Percentiles rank a stretch among this genome's conserved stretches.
Evolutionary conservation across 2,113 vertebrate genomes (phyloP).

Genomic region (Cinclus cinclus): DNA sequence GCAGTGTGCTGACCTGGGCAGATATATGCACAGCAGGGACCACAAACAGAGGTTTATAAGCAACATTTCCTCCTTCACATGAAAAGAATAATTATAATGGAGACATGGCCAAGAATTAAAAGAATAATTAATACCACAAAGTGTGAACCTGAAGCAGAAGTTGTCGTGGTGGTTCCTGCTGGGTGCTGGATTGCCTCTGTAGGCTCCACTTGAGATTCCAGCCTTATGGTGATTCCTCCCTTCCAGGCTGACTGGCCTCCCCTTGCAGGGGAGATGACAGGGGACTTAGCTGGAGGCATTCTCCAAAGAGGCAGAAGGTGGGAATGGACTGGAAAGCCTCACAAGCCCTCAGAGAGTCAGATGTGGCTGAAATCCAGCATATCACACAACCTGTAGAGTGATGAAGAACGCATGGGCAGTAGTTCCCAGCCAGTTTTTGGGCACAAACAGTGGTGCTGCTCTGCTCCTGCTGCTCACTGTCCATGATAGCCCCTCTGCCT

Average conservation of each 20-base stretch:
- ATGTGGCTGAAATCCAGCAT: fast-evolving
- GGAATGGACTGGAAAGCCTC: background rate
- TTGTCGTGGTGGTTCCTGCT: background rate
- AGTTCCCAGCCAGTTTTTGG: background rate
- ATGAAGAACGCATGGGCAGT: background rate
- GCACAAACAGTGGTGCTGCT: background rate
- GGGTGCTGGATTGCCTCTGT: fast-evolving
- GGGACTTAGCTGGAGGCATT: background rate
- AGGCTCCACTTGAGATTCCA: background rate
- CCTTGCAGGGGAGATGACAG: background rate
- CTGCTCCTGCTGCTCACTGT: background rate
- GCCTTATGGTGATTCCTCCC: background rate
- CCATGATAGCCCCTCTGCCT: background rate
- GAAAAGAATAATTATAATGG: background rate
- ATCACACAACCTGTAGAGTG: background rate
- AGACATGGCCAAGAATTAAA: background rate
- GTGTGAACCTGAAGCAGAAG: background rate
- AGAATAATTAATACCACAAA: background rate
- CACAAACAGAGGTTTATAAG: background rate
- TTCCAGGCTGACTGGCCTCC: background rate
- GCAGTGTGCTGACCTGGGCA: fast-evolving
- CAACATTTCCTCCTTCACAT: background rate
- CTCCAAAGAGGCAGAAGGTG: background rate
- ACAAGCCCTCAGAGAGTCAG: background rate
- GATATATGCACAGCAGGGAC: background rate